Percentiles rank a stretch among this genome's conserved stretches.
These are phyloP conservation scores for Hyperoplus immaculatus DNA, from an alignment of 2,797 vertebrate genomes.

Conservation along the genomic window DNA sequence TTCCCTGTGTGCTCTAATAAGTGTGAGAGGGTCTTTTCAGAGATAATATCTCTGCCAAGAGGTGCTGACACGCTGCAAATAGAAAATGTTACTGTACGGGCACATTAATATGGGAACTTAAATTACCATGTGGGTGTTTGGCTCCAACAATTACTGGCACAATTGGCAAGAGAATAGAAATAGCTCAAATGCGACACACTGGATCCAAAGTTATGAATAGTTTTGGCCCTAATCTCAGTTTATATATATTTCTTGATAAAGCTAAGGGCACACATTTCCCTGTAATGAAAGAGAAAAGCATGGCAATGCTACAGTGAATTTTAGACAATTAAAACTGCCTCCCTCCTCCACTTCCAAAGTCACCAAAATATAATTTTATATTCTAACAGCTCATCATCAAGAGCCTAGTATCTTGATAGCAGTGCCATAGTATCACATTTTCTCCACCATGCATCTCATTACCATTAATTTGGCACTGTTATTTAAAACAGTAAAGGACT, in stretches of 20 bases:
- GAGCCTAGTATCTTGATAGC: constrained; percentile 45
- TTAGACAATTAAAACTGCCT: constrained; percentile 25
- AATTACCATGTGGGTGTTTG: constrained; percentile 72
- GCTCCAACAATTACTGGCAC: constrained; percentile 77
- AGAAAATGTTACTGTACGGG: constrained; percentile 76
- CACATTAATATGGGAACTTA: constrained; percentile 79
- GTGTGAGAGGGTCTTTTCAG: constrained; percentile 63
- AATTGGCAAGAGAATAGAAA: constrained; percentile 84
- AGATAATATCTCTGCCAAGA: constrained; percentile 77
- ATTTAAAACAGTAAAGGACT: constrained; percentile 50
- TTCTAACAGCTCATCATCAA: constrained; percentile 53
- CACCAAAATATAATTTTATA: constrained; percentile 51
- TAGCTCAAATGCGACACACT: constrained; percentile 70
- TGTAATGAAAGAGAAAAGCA: constrained; percentile 47
- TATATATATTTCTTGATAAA: constrained; percentile 44
- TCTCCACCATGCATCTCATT: constrained; percentile 60
- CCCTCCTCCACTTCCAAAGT: constrained; percentile 22
- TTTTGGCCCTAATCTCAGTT: constrained; percentile 59
- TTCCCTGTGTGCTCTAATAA: constrained; percentile 60
- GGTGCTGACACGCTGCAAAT: constrained; percentile 79
- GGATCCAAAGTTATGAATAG: constrained; percentile 74
- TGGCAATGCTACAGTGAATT: constrained; percentile 46
- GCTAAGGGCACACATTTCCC: constrained; percentile 37
- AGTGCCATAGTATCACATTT: constrained; percentile 31
- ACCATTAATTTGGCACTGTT: constrained; percentile 55